Percentiles rank a stretch among this genome's conserved stretches.
Conservation (phyloP, 2,113 vertebrate genomes). For the Oceanodroma tethys region DNA sequence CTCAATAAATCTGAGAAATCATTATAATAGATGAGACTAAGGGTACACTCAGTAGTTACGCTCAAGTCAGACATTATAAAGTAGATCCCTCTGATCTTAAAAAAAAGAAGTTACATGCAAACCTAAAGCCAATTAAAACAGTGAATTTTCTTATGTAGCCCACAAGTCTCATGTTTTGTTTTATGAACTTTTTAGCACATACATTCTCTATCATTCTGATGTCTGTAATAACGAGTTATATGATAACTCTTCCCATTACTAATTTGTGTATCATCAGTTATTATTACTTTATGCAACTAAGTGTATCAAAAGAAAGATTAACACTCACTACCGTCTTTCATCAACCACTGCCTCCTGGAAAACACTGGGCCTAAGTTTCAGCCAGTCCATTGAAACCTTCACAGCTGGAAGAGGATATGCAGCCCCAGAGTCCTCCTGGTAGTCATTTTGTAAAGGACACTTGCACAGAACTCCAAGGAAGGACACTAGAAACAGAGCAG, state of each 20-base stretch:
- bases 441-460: slow-evolving; percentile 87
- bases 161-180: background rate
- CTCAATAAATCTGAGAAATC: background rate
- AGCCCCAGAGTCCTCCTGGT: slow-evolving; percentile 84
- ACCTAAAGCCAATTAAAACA: background rate
- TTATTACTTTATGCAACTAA: background rate
- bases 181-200: background rate
- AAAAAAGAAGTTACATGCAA: background rate
- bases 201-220: background rate
- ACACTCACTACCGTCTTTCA: slow-evolving; percentile 89
- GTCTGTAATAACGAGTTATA: background rate
- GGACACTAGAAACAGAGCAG: slow-evolving; percentile 79
- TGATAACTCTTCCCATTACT: background rate
- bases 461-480: slow-evolving; percentile 95
- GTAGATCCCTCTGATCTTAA: background rate
- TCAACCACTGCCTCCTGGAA: slow-evolving; percentile 88
- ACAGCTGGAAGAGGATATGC: slow-evolving; percentile 94
- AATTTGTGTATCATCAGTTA: background rate
- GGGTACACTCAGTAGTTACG: background rate
- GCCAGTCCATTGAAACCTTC: slow-evolving; percentile 97
- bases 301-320: background rate
- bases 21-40: background rate
- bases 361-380: slow-evolving; percentile 86
- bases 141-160: background rate
- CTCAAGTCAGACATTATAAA: background rate